phyloP scores from a whole-genome alignment of 2,888 invertebrate genomes.

The Megaustenia siamemsis region DNA sequence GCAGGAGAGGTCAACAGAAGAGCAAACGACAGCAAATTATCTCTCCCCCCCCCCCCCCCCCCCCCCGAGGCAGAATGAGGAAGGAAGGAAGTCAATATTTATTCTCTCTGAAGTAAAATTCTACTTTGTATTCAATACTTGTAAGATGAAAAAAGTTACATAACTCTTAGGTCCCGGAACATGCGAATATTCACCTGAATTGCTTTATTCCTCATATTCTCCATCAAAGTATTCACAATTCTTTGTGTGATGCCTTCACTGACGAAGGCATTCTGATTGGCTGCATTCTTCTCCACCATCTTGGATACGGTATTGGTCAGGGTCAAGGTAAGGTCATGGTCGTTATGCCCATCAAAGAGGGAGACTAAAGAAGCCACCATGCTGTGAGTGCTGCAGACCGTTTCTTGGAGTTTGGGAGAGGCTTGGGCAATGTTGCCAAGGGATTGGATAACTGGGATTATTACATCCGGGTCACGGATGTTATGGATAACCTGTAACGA shows the following conservation, averaged over 20 bases:
- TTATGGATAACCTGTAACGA: slow-evolving; percentile 63
- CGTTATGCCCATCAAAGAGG: slow-evolving; percentile 70
- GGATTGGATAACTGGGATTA: slow-evolving; percentile 72
- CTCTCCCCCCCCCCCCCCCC: too few species aligned
- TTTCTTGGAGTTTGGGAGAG: slow-evolving; percentile 64
- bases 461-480: slow-evolving; percentile 70
- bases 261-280: slow-evolving; percentile 75
- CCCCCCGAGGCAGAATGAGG: too few species aligned
- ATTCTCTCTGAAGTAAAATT: too few species aligned
- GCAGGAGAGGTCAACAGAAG: too few species aligned
- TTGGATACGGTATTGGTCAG: slow-evolving; percentile 71
- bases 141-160: too few species aligned
- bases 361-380: slow-evolving; percentile 62
- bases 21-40: too few species aligned
- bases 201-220: slow-evolving; percentile 51
- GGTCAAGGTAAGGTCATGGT: slow-evolving; percentile 66
- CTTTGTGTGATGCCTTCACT: slow-evolving; percentile 72
- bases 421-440: slow-evolving; percentile 73
- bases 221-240: slow-evolving; percentile 64
- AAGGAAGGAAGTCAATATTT: too few species aligned
- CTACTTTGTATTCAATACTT: too few species aligned
- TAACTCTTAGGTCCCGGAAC: too few species aligned
- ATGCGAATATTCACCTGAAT: slow-evolving; percentile 54
- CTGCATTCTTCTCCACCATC: slow-evolving; percentile 64
- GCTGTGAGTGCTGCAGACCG: slow-evolving; percentile 42